A percentile compares a stretch with the other conserved stretches of the same genome.
These are phyloP conservation scores for Diarsia rubi DNA, from an alignment of 2,888 invertebrate species.

Conservation along the genomic window DNA sequence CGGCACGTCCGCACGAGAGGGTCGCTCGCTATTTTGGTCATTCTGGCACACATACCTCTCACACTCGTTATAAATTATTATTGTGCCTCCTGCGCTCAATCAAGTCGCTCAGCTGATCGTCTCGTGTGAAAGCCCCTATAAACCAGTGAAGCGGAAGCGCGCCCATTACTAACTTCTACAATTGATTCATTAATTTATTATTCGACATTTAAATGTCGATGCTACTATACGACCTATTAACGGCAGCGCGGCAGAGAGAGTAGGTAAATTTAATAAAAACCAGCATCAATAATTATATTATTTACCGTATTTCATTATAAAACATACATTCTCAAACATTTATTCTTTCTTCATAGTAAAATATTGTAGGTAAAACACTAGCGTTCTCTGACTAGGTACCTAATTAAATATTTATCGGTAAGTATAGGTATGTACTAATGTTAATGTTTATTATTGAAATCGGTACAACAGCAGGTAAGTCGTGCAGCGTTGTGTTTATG, in stretches of 20 bases:
- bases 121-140: slow-evolving; percentile 4
- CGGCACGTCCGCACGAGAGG: background rate
- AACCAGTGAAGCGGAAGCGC: slow-evolving; percentile 6
- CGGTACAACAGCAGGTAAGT: background rate
- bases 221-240: background rate
- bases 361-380: background rate
- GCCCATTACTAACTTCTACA: slow-evolving; percentile 7
- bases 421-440: no score
- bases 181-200: slow-evolving; percentile 35
- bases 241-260: background rate
- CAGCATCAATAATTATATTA: background rate
- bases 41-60: background rate
- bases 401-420: background rate
- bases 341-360: background rate
- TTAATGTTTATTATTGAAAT: background rate
- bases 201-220: slow-evolving; percentile 22
- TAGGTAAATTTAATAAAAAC: background rate
- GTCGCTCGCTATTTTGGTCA: background rate
- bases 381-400: background rate
- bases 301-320: background rate
- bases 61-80: slow-evolving; percentile 2
- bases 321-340: background rate
- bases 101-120: background rate
- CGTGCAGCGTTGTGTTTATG: slow-evolving; percentile 7
- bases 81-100: slow-evolving; percentile 6